Evolutionary conservation across 2,888 invertebrate genomes (phyloP).

Genomic region (Neoscelio sp.): DNA sequence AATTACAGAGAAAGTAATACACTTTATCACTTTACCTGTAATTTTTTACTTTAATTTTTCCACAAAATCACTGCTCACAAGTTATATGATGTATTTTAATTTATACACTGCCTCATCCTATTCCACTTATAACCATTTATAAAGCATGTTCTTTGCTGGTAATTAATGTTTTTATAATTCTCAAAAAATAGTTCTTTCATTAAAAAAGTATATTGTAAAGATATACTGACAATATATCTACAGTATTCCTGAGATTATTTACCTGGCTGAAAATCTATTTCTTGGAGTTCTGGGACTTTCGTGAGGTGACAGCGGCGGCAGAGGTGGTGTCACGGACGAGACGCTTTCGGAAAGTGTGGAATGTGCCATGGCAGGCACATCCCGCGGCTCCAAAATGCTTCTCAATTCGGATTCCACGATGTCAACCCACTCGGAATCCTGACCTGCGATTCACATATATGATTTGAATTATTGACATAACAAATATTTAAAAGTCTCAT

Average conservation of each 20-base stretch:
- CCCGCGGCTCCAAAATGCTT: slow-evolving; percentile 90
- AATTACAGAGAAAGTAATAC: too few species aligned
- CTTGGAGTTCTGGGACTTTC: slow-evolving; percentile 82
- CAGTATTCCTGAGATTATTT: slow-evolving; percentile 48
- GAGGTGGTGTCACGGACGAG: slow-evolving; percentile 90
- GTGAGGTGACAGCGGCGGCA: slow-evolving; percentile 90
- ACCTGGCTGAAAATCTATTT: slow-evolving; percentile 81
- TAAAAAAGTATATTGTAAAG: too few species aligned
- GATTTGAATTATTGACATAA: background rate
- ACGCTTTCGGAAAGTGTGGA: slow-evolving; percentile 88
- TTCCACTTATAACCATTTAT: too few species aligned
- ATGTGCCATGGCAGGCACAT: slow-evolving; percentile 87
- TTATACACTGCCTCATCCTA: too few species aligned
- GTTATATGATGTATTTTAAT: too few species aligned
- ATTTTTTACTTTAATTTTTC: too few species aligned
- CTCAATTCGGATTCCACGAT: slow-evolving; percentile 91
- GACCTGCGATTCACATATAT: slow-evolving; percentile 79
- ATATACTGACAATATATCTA: too few species aligned
- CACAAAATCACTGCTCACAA: too few species aligned
- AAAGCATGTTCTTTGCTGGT: too few species aligned
- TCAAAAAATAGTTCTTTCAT: too few species aligned
- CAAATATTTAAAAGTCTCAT: background rate
- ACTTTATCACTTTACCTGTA: too few species aligned
- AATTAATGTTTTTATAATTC: too few species aligned
- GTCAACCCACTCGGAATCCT: slow-evolving; percentile 92